Percentiles rank a stretch among this genome's conserved stretches.
Evolutionary conservation across 2,888 invertebrate species (phyloP).

Genomic region (Diaperis boleti): DNA sequence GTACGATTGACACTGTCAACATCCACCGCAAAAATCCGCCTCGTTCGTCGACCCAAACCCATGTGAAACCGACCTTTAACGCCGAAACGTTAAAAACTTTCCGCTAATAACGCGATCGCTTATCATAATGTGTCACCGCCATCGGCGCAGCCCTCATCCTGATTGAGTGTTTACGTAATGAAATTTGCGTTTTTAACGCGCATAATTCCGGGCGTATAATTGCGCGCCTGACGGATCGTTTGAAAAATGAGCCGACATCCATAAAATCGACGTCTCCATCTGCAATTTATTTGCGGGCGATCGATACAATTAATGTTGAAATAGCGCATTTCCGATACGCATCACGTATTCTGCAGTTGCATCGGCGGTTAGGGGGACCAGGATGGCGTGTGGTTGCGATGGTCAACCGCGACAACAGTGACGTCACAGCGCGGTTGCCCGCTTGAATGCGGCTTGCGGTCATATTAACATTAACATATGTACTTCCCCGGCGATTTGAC

Average conservation of each 20-base stretch:
- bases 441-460: constrained; percentile 57
- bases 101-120: not conserved
- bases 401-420: constrained; percentile 59
- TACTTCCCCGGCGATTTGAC: constrained; percentile 57
- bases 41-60: not conserved
- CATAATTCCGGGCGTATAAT: not conserved
- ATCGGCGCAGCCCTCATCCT: not conserved
- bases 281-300: constrained; percentile 43
- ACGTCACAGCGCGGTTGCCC: constrained; percentile 59
- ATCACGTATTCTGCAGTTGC: constrained; percentile 44
- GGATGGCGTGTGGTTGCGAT: constrained; percentile 54
- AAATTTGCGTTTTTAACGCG: not conserved
- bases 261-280: constrained; percentile 20
- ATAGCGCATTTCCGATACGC: constrained; percentile 48
- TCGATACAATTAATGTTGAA: constrained; percentile 46
- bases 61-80: too few species aligned
- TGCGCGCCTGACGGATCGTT: not conserved
- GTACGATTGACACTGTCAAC: too few species aligned
- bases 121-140: not conserved
- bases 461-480: constrained; percentile 61
- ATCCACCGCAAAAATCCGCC: too few species aligned
- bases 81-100: not conserved
- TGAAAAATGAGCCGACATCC: constrained; percentile 15
- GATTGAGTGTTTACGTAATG: not conserved
- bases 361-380: constrained; percentile 46